phyloP scores from a whole-genome alignment of 1,140 invertebrate species.

The Ctenoplectra terminalis region DNA sequence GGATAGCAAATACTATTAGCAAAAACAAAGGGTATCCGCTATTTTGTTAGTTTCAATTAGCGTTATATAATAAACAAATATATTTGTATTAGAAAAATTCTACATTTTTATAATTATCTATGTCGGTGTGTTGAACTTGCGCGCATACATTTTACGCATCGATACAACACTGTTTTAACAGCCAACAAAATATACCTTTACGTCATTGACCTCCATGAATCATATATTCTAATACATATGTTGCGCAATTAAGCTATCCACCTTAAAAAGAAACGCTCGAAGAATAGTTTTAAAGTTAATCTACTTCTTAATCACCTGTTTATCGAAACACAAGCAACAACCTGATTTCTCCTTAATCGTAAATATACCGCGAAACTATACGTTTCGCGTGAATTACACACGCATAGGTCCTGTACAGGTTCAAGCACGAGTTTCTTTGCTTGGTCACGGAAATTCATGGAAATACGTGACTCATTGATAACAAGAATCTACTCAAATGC shows the following conservation, averaged over 20 bases:
- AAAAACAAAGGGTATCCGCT: not conserved
- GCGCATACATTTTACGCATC: not conserved
- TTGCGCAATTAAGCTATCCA: slow-evolving; percentile 21
- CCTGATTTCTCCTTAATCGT: not conserved
- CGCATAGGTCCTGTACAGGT: too few species aligned
- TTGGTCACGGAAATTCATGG: not conserved
- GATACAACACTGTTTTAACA: not conserved
- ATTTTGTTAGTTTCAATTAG: not conserved
- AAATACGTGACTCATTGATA: slow-evolving; percentile 1
- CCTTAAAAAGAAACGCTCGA: not conserved
- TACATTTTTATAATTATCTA: too few species aligned
- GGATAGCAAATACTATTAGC: not conserved
- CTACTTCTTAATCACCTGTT: not conserved
- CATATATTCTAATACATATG: slow-evolving; percentile 13
- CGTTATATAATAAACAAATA: not conserved
- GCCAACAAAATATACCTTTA: slow-evolving; percentile 6
- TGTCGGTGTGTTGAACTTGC: too few species aligned
- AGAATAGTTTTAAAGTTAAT: not conserved
- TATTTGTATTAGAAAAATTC: too few species aligned
- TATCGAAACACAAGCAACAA: slow-evolving; percentile 1
- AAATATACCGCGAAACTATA: not conserved
- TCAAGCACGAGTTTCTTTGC: too few species aligned
- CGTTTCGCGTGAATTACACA: not conserved
- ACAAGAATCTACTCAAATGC: not conserved
- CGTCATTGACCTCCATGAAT: slow-evolving; percentile 34